Conservation (phyloP, 2,888 invertebrate genomes). For the Sthenelais limicola region DNA sequence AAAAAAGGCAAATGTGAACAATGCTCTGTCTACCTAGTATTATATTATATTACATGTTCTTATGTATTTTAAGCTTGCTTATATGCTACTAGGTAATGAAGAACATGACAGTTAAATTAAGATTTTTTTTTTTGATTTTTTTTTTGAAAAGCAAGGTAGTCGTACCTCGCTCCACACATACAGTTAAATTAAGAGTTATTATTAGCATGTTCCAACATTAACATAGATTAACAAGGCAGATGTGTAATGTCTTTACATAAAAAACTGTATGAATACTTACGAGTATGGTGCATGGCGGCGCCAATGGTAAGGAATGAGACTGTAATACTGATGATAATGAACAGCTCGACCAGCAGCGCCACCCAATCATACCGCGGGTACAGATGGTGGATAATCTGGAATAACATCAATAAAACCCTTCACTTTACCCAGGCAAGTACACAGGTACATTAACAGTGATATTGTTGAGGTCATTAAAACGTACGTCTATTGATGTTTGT, state of each 20-base stretch:
- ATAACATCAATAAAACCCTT: conserved; percentile 14
- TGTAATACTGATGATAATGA: conserved; percentile 70
- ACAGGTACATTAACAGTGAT: too few species aligned
- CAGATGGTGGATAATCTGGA: conserved; percentile 61
- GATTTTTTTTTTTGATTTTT: too few species aligned
- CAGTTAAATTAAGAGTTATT: too few species aligned
- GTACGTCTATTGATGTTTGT: too few species aligned
- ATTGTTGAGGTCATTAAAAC: too few species aligned
- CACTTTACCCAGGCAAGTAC: background rate
- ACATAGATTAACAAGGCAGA: too few species aligned
- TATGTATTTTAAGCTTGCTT: background rate
- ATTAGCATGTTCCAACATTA: too few species aligned
- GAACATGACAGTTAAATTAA: too few species aligned
- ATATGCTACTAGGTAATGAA: background rate
- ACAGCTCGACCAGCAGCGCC: conserved; percentile 65
- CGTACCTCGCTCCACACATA: too few species aligned
- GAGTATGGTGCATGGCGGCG: conserved; percentile 68
- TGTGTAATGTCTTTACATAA: too few species aligned
- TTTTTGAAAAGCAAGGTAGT: too few species aligned
- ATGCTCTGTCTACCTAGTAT: background rate
- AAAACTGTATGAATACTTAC: too few species aligned
- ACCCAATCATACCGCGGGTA: conserved; percentile 67
- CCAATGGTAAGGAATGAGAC: conserved; percentile 71
- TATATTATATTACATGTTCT: background rate
- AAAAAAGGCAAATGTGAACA: background rate